Conservation (phyloP, 1,140 invertebrate genomes). For the Zaprionus inermis region DNA sequence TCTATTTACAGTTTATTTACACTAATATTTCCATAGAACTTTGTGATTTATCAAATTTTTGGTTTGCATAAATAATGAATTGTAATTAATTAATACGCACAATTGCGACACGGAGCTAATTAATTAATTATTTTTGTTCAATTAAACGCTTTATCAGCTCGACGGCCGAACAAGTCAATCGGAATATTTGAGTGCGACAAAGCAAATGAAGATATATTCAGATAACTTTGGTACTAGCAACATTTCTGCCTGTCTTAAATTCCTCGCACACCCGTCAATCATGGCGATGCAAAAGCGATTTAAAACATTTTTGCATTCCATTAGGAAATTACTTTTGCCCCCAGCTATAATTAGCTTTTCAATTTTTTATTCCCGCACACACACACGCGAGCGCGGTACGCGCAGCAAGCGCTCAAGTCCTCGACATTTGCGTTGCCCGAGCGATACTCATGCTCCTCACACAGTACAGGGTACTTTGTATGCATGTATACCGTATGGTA, state of each 20-base stretch:
- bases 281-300: background rate
- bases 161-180: background rate
- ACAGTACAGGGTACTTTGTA: too few relatives aligned
- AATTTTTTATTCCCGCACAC: background rate
- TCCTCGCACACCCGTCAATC: background rate
- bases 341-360: background rate
- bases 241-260: background rate
- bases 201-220: too few relatives aligned
- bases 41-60: slow-evolving; percentile 3
- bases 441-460: background rate
- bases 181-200: background rate
- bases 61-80: slow-evolving; percentile 3
- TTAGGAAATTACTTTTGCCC: slow-evolving; percentile 1
- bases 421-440: background rate
- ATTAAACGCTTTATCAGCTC: background rate
- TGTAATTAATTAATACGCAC: slow-evolving; percentile 4
- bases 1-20: background rate
- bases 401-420: background rate
- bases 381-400: background rate
- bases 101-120: background rate
- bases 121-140: background rate
- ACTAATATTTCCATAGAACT: background rate
- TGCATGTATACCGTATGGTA: background rate
- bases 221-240: too few relatives aligned
- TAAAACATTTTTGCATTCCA: background rate